Evolutionary conservation across 2,797 vertebrate genomes (phyloP), one percentile per base, ranked within the genome.

Genomic region (Pseudochaenichthys georgianus): DNA sequence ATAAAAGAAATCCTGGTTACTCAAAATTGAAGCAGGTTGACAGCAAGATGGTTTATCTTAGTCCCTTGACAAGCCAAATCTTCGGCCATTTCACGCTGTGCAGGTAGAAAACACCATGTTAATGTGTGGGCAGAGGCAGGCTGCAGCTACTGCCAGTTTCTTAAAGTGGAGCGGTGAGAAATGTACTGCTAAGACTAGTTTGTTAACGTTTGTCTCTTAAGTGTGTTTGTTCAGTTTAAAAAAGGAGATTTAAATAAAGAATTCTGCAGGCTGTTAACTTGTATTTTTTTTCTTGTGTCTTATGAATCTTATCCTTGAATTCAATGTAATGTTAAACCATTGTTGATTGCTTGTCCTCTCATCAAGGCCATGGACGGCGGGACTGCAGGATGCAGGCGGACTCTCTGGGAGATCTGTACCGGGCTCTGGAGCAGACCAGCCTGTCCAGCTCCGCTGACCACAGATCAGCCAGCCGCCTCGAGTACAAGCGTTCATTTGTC

Each of bases 401-500:
- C 91, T 98, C 98, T 57, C 92, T 99, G 89, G 96, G 97, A 90
- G 98, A 99, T 92, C 92, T 99, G 92, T 99, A 97, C 91, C 96
- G 96, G 67, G 97, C 97, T 75, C 92, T 99, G 95, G 97, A 99
- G 91, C 95, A 97, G 93, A 97, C 96, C 88, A 98, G 93, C 88
- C 93, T 99, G 90, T 96, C 96, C 73, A 95, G 94, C 45, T 92
- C 97, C 67, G 96, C 95, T 88, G 96, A 98, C 68, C 96, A 94
- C 78, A 95, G 96, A 78, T 96, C 97, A 91, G 93, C 96, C 92
- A 95, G 94, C 86, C 97, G 96, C 78, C 93, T 98, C 90, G 98
- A 99, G 88, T 99, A 98, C 92, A 99, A 97, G 88, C 95, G 96
- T 74, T 98, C 95, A 43, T 99, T 99, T 87, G 95, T 98, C 88